Evolutionary conservation across 2,888 invertebrate genomes (phyloP).

Genomic region (Oscheius myriophilus): DNA sequence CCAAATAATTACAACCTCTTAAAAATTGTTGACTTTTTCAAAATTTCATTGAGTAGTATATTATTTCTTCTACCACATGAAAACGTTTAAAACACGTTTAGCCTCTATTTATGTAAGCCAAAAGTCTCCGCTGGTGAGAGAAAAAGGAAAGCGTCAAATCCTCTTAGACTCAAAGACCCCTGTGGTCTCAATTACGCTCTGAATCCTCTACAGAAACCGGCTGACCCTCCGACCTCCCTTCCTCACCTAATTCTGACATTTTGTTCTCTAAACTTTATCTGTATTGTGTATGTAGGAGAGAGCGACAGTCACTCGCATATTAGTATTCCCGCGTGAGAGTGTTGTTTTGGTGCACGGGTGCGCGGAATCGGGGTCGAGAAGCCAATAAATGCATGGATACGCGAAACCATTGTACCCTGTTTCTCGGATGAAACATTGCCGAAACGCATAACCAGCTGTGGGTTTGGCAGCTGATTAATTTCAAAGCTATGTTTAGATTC

Average conservation of each 20-base stretch:
- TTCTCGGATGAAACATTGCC: constrained; percentile 17
- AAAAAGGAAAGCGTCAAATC: constrained; percentile 15
- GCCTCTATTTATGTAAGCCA: too few species aligned
- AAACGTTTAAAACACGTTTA: too few species aligned
- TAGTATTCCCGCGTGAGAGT: constrained; percentile 3
- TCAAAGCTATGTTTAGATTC: too few species aligned
- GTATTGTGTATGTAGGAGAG: too few species aligned
- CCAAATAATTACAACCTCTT: too few species aligned
- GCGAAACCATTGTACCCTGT: constrained; percentile 13
- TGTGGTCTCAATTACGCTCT: constrained; percentile 24
- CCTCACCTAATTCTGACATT: too few species aligned
- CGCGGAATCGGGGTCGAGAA: constrained; percentile 26
- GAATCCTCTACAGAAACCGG: constrained; percentile 25
- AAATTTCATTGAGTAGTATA: too few species aligned
- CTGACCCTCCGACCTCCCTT: not conserved
- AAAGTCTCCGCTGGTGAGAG: not conserved
- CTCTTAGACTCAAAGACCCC: constrained; percentile 17
- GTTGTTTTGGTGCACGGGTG: constrained; percentile 17
- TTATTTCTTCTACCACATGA: too few species aligned
- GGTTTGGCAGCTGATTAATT: not conserved
- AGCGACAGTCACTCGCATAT: constrained; percentile 4
- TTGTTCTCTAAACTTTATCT: too few species aligned
- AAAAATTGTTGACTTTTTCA: too few species aligned
- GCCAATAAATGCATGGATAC: constrained; percentile 30
- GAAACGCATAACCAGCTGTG: too few species aligned